These are phyloP conservation scores for Biston betularia DNA, from an alignment of 2,888 invertebrate genomes.

Conservation along the genomic window DNA sequence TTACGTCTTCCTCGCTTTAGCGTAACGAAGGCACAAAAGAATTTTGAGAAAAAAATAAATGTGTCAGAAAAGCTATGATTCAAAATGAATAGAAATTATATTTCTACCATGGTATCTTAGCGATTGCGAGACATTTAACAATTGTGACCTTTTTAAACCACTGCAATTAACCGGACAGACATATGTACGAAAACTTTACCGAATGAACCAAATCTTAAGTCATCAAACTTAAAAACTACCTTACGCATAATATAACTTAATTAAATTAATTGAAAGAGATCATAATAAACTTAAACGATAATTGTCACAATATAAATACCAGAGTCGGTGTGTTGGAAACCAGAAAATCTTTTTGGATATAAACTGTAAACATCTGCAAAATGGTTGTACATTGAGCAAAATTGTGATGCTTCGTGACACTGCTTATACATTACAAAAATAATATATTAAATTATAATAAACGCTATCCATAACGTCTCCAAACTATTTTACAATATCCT, in stretches of 20 bases:
- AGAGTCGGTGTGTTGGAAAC: constrained; percentile 27
- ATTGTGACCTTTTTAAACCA: constrained; percentile 59
- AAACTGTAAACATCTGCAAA: constrained; percentile 35
- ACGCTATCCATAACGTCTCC: constrained; percentile 71
- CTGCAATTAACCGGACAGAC: constrained; percentile 38
- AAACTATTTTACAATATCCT: constrained; percentile 82
- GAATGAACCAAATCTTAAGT: constrained; percentile 43
- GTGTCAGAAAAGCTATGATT: constrained; percentile 64
- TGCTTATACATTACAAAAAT: constrained; percentile 52
- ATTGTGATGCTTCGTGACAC: constrained; percentile 70
- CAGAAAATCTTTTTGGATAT: constrained; percentile 28
- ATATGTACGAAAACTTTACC: constrained; percentile 44
- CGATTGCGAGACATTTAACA: constrained; percentile 59
- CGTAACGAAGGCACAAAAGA: constrained; percentile 55
- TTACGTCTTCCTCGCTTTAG: constrained; percentile 53
- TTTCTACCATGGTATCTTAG: constrained; percentile 59
- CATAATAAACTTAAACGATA: constrained; percentile 83
- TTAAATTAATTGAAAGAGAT: constrained; percentile 79
- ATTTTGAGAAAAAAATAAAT: constrained; percentile 49
- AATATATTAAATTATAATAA: constrained; percentile 74
- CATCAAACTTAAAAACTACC: constrained; percentile 42
- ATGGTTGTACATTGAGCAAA: constrained; percentile 55
- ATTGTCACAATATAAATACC: constrained; percentile 77
- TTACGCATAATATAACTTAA: constrained; percentile 75
- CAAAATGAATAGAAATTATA: constrained; percentile 66